These are phyloP conservation scores for Pituophis catenifer DNA, from an alignment of 2,113 vertebrate species.

Conservation along the genomic window DNA sequence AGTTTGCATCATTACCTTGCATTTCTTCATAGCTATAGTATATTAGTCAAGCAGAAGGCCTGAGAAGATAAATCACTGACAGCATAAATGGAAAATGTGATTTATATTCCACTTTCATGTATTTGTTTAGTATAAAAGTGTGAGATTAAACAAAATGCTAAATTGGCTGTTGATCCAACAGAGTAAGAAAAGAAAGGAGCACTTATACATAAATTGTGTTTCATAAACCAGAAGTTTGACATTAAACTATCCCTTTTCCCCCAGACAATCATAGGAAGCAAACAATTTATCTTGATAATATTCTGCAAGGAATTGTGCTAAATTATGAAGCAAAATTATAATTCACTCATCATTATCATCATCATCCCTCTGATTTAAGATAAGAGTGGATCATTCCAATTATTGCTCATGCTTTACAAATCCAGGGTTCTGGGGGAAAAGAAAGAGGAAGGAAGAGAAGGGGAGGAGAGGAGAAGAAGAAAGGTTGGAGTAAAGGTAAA, in stretches of 20 bases:
- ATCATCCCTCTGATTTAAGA: background rate
- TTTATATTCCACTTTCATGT: slow-evolving; percentile 29
- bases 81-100: slow-evolving; percentile 1
- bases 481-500: too few species aligned
- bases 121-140: slow-evolving; percentile 28
- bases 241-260: background rate
- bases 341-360: background rate
- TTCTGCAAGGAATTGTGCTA: slow-evolving; percentile 4
- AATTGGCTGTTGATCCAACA: slow-evolving; percentile 28
- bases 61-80: slow-evolving; percentile 23
- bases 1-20: slow-evolving; percentile 21
- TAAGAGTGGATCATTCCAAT: background rate
- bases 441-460: too few species aligned
- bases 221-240: background rate
- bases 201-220: slow-evolving; percentile 3
- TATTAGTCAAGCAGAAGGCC: slow-evolving; percentile 24
- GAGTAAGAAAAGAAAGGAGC: background rate
- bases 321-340: slow-evolving; percentile 10
- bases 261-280: background rate
- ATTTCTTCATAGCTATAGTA: slow-evolving; percentile 25
- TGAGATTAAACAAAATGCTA: slow-evolving; percentile 35
- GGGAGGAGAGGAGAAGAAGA: too few species aligned
- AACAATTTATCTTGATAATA: slow-evolving; percentile 20
- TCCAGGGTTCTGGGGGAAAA: background rate
- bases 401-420: background rate